Evolutionary conservation across 2,888 invertebrate genomes (phyloP), one percentile per base, ranked within the genome.

Genomic region (Xestoiulus laeticollis): DNA sequence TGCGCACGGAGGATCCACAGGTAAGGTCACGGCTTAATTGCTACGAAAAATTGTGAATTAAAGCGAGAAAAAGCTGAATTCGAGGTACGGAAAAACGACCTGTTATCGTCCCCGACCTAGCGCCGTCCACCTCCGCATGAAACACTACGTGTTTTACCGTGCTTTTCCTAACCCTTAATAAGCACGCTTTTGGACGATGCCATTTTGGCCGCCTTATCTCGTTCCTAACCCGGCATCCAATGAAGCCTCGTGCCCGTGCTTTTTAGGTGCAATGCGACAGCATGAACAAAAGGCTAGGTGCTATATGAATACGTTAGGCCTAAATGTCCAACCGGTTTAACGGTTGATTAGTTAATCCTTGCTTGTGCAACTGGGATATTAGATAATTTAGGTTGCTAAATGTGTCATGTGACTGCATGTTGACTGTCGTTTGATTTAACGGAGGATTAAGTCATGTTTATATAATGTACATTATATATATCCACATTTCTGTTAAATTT

Each of bases 261-360:
- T 59, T 59, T 59, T 59, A n/a, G 59, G n/a, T 59, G 59, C 59
- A 59, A n/a, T 59, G 59, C 59, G 59, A n/a, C 59, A 38, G 59
- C 48, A 8, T 48, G 48, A 59, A 59, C 59, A 59, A 59, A 59
- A 59, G 59, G n/a, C n/a, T n/a, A n/a, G 19, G 59, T 59, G 59
- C 19, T n/a, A 16, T 59, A 59, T 59, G 59, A 59, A 38, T 6
- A 5, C 59, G 59, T 4, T 59, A 59, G 59, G 59, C 59, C 59
- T 59, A 59, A 59, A 19, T 19, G 59, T n/a, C 3, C n/a, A 19
- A 48, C 19, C 48, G 48, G 19, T 48, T 14, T 0, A 19, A 14
- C 48, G 48, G 48, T 14, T 48, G 19, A 48, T 48, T 48, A 16
- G 48, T 48, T 48, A 48, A 38, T 38, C 38, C 38, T 38, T 38